phyloP scores from a whole-genome alignment of 2,113 vertebrate genomes.

The Colistium nudipinnis region DNA sequence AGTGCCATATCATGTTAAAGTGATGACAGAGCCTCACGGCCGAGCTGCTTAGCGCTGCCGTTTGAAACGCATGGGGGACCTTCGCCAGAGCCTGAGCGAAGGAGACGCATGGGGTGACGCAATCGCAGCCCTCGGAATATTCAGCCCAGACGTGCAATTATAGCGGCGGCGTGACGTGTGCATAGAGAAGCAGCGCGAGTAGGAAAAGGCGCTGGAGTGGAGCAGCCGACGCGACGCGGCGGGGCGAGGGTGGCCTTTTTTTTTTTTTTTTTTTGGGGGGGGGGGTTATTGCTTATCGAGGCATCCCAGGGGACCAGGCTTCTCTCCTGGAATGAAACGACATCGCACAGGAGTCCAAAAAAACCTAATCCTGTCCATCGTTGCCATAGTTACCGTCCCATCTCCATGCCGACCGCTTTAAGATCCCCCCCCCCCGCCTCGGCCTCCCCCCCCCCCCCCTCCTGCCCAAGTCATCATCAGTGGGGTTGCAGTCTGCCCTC shows the following conservation, averaged over 20 bases:
- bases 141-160: conserved; percentile 63
- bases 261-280: too few species aligned
- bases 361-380: conserved; percentile 65
- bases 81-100: conserved; percentile 41
- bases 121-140: conserved; percentile 58
- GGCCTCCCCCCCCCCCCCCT: conserved; percentile 19
- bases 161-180: conserved; percentile 65
- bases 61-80: conserved; percentile 47
- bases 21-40: conserved; percentile 1
- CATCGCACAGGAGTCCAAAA: conserved; percentile 47
- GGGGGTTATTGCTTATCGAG: conserved; percentile 23
- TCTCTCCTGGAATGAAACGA: conserved; percentile 44
- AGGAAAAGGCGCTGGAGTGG: conserved; percentile 21
- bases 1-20: conserved; percentile 36
- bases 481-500: conserved; percentile 55
- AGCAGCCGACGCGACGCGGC: conserved; percentile 1
- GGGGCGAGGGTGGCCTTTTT: conserved; percentile 21
- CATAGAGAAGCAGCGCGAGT: conserved; percentile 44
- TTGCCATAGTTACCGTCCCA: conserved; percentile 48
- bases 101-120: conserved; percentile 57
- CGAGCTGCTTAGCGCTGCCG: conserved; percentile 22
- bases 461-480: conserved; percentile 42
- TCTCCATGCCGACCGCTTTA: conserved; percentile 59
- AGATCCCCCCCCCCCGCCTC: conserved; percentile 32
- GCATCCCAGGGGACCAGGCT: conserved; percentile 18